Conservation (phyloP, 2,113 vertebrate species). For the Thoracochromis brauschi region DNA sequence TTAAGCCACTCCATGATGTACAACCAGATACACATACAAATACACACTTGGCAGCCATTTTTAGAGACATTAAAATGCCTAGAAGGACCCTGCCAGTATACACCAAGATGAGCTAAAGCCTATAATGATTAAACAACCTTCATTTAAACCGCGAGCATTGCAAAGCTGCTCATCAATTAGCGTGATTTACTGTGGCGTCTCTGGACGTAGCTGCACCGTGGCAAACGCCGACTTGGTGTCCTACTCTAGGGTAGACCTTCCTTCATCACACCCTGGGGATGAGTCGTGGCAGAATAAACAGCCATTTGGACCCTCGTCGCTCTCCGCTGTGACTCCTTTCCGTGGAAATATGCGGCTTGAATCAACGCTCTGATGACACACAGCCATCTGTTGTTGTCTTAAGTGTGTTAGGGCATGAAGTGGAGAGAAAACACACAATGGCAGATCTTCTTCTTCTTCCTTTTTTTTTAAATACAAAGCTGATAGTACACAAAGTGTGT, state of each 20-base stretch:
- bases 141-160: conserved; percentile 58
- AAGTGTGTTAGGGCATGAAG: conserved; percentile 67
- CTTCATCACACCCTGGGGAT: conserved; percentile 66
- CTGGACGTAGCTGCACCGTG: conserved; percentile 20
- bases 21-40: conserved; percentile 38
- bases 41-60: conserved; percentile 48
- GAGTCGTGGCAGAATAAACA: conserved; percentile 68
- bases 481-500: neutral
- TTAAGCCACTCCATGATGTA: conserved; percentile 47
- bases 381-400: conserved; percentile 73
- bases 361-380: conserved; percentile 71
- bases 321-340: conserved; percentile 63
- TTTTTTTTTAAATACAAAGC: neutral
- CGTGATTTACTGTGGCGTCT: conserved; percentile 57
- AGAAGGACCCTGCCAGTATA: neutral
- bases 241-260: conserved; percentile 61
- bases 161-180: conserved; percentile 63
- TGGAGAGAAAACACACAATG: conserved; percentile 48
- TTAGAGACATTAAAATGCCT: neutral
- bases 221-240: conserved; percentile 55
- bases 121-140: conserved; percentile 66
- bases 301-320: conserved; percentile 66
- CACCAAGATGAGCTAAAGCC: conserved; percentile 42
- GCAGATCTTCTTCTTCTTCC: neutral
- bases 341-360: conserved; percentile 65